phyloP scores from a whole-genome alignment of 2,797 vertebrate species.

The Sebastes umbrosus region DNA sequence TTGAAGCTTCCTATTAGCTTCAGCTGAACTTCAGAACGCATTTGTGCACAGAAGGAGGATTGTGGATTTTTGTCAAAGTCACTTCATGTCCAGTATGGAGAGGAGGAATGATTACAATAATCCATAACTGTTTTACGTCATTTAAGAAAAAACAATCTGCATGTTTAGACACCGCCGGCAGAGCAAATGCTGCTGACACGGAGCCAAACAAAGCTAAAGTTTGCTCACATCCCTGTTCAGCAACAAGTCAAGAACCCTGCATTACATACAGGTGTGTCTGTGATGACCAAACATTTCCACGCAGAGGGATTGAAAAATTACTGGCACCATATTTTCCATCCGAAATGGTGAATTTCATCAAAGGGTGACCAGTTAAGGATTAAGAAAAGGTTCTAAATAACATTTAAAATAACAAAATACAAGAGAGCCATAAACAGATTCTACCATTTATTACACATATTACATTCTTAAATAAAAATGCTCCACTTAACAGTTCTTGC shows the following conservation, averaged over 20 bases:
- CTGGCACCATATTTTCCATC: background rate
- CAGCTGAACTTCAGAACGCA: no score
- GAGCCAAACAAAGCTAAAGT: background rate
- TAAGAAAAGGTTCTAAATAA: background rate
- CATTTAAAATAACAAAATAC: background rate
- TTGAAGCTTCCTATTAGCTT: no score
- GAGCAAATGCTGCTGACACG: background rate
- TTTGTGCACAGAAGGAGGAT: no score
- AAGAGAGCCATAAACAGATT: conserved; percentile 83
- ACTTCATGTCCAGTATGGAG: no score
- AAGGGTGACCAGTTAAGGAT: background rate
- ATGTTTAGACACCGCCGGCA: background rate
- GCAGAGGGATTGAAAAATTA: background rate
- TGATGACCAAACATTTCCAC: background rate
- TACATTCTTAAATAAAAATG: conserved; percentile 99
- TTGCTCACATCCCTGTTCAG: background rate
- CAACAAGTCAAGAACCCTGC: background rate
- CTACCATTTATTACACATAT: conserved; percentile 99
- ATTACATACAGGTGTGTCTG: background rate
- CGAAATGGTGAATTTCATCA: background rate
- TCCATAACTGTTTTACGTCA: no score
- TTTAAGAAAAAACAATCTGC: background rate
- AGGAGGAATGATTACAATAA: no score
- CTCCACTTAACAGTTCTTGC: conserved; percentile 99
- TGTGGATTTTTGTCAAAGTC: no score